Evolutionary conservation across 2,113 vertebrate species (phyloP).

Genomic region (Psittacula cyanocephala): DNA sequence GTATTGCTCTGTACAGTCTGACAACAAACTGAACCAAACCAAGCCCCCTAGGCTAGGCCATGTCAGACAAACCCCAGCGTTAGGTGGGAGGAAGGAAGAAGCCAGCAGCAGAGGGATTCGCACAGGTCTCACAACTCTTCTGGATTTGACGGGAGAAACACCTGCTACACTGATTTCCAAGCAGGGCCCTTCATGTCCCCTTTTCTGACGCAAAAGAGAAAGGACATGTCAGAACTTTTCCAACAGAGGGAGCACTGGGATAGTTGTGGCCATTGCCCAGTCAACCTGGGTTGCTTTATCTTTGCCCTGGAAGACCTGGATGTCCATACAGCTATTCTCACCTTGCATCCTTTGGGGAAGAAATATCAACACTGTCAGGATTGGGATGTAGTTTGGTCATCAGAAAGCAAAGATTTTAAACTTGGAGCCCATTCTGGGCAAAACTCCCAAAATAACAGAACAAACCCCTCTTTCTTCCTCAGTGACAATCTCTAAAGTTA

Average conservation of each 20-base stretch:
- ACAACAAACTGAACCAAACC: not conserved
- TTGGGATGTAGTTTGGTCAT: not conserved
- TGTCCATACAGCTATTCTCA: fast-evolving
- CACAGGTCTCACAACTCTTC: fast-evolving
- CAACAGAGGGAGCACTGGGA: not conserved
- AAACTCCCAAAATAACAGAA: not conserved
- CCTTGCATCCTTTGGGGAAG: not conserved
- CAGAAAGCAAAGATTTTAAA: not conserved
- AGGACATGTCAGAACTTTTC: not conserved
- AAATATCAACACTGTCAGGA: not conserved
- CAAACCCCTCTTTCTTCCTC: not conserved
- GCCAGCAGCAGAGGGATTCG: not conserved
- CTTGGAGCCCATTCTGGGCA: not conserved
- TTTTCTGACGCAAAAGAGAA: not conserved
- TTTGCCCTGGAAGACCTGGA: fast-evolving
- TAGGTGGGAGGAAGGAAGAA: not conserved
- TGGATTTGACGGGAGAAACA: not conserved
- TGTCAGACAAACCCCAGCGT: fast-evolving
- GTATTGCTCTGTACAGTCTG: not conserved
- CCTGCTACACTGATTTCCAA: not conserved
- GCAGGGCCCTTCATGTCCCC: fast-evolving
- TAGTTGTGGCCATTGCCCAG: not conserved
- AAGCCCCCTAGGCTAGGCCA: not conserved
- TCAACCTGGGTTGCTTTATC: too few species aligned
- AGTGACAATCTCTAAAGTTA: not conserved